Evolutionary conservation across 1,140 invertebrate genomes (phyloP), one percentile per base, ranked within the genome.

Genomic region (Heliconius melpomene): DNA sequence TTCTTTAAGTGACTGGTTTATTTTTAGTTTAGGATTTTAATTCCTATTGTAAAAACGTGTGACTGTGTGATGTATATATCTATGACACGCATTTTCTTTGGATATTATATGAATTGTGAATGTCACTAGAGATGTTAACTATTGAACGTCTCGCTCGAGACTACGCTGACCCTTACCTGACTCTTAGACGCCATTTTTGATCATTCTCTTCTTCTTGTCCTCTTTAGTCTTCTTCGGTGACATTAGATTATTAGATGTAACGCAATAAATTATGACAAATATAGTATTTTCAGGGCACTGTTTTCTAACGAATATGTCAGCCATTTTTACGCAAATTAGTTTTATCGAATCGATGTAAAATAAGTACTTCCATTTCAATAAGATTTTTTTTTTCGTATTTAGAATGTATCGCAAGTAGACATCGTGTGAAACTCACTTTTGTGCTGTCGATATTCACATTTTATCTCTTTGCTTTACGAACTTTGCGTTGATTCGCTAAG

Each of bases 361-460:
- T 89, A 93, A 92, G 89, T 93, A 94, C 93, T 94, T 94, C 93
- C 93, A 94, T 92, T 93, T 91, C 91, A 90, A 89, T 92, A 92
- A 92, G 89, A 89, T 89, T 78, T 90, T 89, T 91, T 81, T 93
- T 29, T 90, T 60, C 85, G 79, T 91, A 91, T 83, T 87, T 93
- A 93, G 91, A 86, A 79, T 87, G 85, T 91, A 90, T 82, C 86
- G 88, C 91, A 88, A 84, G 90, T 91, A 91, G 89, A 88, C 84
- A 85, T 85, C 85, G 77, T 74, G 88, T 85, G 86, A 84, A 88
- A 84, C 86, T 90, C 88, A 90, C 88, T 87, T 80, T 74, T 81
- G 85, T 84, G 82, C 74, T 83, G 89, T 90, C 85, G 82, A 79
- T 90, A 89, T 91, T 93, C 89, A 90, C 89, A 89, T 89, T 84